Conservation (phyloP, 2,888 invertebrate species). For the Trichogramma dendrolimi region DNA sequence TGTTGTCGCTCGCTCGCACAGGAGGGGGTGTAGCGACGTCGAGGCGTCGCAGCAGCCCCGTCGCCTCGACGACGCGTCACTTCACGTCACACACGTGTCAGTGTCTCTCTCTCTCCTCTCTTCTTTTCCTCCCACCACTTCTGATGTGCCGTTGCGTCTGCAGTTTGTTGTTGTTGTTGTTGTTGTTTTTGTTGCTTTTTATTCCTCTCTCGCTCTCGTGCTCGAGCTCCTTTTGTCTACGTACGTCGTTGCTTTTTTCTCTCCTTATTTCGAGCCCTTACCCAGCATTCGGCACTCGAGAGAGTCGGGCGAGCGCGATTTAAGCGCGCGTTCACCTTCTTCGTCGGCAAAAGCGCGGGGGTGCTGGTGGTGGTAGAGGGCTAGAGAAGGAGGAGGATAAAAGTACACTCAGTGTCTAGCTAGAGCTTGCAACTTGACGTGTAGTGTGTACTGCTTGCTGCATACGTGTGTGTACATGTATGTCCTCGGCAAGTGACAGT, state of each 20-base stretch:
- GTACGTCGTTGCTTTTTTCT: slow-evolving; percentile 8
- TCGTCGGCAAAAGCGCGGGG: too few species aligned
- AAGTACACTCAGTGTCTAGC: too few species aligned
- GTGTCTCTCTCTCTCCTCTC: slow-evolving; percentile 18
- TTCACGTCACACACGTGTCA: slow-evolving; percentile 34
- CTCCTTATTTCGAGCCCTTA: background rate
- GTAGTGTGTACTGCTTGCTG: too few species aligned
- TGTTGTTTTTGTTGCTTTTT: slow-evolving; percentile 6
- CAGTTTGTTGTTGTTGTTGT: slow-evolving; percentile 19
- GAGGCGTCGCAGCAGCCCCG: slow-evolving; percentile 38
- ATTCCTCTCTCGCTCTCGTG: slow-evolving; percentile 11
- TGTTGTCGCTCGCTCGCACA: too few species aligned
- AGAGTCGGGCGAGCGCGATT: too few species aligned
- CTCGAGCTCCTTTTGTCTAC: slow-evolving; percentile 4
- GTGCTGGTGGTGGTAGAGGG: too few species aligned
- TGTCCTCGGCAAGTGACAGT: background rate
- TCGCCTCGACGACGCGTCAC: slow-evolving; percentile 39
- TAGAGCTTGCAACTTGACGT: too few species aligned
- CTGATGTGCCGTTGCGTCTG: slow-evolving; percentile 6
- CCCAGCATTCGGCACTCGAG: too few species aligned
- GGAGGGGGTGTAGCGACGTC: slow-evolving; percentile 25
- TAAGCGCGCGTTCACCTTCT: background rate
- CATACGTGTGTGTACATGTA: too few species aligned
- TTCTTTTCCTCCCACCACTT: slow-evolving; percentile 18
- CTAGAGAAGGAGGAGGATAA: too few species aligned